Base-by-base conservation (phyloP, 2,888 invertebrate species). In the Erebia palarica region DNA sequence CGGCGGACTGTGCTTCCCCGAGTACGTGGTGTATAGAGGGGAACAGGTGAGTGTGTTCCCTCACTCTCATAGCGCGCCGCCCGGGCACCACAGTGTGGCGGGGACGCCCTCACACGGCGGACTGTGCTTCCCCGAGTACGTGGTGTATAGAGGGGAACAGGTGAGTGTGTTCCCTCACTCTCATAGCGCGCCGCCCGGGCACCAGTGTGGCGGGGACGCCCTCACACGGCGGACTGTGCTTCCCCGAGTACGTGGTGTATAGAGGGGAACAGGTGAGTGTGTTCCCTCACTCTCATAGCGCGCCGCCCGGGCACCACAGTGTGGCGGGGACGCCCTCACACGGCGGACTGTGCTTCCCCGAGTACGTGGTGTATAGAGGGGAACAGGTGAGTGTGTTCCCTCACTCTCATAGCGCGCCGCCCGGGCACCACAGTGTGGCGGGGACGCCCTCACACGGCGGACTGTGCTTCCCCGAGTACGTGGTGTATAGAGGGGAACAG, bases 161-260 rank as follows among this genome's bases (percentile, higher is more conserved):
- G 65, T 61, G 21, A 58, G 3, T 18, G 21, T n/a, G n/a, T 10
- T 21, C 11, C 49, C 14, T 51, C 55, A 55, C 55, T 55, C 53
- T 53, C 53, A 42, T 21, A 21, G 21, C 90, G 98, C 99, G 0
- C 99, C 99, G 4, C 99, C 99, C 0, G 99, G 99, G 99, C 92
- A 99, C 99, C 93, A 97, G 98, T 63, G 98, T 99, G 68, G 97
- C 98, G 80, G 99, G 99, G 18, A 93, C 97, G 51, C 99, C 99
- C 49, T 97, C 97, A 71, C 96, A 96, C 72, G 99, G 98, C 10
- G 99, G 99, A 0, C 95, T 99, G 58, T 97, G 96, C 85, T 99
- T 97, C 89, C 98, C 99, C 0, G 99, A 99, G 92, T 98, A 98
- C 88, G 99, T 99, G 18, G 98, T 99, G 16, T 99, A 99, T 85